Evolutionary conservation across 1,140 invertebrate species (phyloP).

Genomic region (Micrasema minimum): DNA sequence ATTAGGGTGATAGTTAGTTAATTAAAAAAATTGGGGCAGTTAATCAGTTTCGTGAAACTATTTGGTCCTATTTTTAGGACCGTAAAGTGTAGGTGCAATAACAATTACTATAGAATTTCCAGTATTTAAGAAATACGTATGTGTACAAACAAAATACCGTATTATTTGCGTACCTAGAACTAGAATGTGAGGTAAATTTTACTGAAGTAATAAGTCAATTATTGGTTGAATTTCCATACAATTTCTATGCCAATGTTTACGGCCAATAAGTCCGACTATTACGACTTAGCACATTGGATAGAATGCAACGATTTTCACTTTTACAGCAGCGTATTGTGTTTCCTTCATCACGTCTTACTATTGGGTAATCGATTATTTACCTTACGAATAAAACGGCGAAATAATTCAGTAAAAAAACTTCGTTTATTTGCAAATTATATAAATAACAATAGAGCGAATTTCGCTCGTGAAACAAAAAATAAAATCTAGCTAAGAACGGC

Average conservation of each 20-base stretch:
- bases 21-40: too few relatives aligned
- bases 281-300: slow-evolving; percentile 9
- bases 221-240: slow-evolving; percentile 11
- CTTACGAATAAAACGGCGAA: neutral
- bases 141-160: too few relatives aligned
- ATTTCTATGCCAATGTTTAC: slow-evolving; percentile 36
- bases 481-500: neutral
- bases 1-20: too few relatives aligned
- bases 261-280: slow-evolving; percentile 15
- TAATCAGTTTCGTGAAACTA: too few relatives aligned
- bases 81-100: too few relatives aligned
- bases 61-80: too few relatives aligned
- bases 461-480: slow-evolving; percentile 8
- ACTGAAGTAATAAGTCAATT: neutral
- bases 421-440: slow-evolving; percentile 23
- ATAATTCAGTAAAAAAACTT: slow-evolving; percentile 12
- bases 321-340: neutral
- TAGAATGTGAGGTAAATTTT: too few relatives aligned
- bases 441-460: slow-evolving; percentile 1
- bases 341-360: neutral
- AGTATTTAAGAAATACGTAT: too few relatives aligned
- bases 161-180: too few relatives aligned
- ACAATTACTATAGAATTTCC: too few relatives aligned
- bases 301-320: slow-evolving; percentile 26
- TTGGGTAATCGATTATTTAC: neutral